Percentiles rank a stretch among this genome's conserved stretches.
Conservation (phyloP, 2,113 vertebrate species). For the Coptodon rendalli region DNA sequence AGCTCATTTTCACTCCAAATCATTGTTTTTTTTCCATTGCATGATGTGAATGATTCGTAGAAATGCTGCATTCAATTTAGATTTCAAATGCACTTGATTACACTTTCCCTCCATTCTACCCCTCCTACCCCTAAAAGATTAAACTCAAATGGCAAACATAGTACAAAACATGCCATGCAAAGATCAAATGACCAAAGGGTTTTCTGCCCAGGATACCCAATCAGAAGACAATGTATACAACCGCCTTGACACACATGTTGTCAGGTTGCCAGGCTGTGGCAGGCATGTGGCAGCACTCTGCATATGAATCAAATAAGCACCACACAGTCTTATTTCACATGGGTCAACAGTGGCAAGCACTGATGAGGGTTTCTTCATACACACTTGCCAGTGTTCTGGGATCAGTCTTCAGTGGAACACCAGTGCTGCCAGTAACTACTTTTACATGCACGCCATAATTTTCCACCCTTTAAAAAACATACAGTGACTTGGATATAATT, state of each 20-base stretch:
- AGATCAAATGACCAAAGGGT: constrained; percentile 44
- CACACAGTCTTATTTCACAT: constrained; percentile 43
- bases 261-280: constrained; percentile 19
- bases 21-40: not conserved
- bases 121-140: constrained; percentile 55
- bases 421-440: constrained; percentile 27
- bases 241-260: constrained; percentile 22
- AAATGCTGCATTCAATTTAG: not conserved
- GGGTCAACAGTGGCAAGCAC: constrained; percentile 40
- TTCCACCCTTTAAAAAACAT: not conserved
- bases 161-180: constrained; percentile 75
- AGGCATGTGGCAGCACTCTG: constrained; percentile 42
- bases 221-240: constrained; percentile 31
- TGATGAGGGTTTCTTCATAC: constrained; percentile 38
- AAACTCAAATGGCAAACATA: constrained; percentile 49
- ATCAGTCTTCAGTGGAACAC: constrained; percentile 37
- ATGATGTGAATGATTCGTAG: not conserved
- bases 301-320: constrained; percentile 44
- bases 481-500: not conserved
- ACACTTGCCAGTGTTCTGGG: constrained; percentile 52
- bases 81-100: not conserved
- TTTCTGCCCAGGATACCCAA: constrained; percentile 69
- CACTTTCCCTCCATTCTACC: constrained; percentile 69
- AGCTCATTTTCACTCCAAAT: constrained; percentile 12
- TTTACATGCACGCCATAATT: constrained; percentile 51